Conservation (phyloP, 2,888 invertebrate species). For the Drosophila peninsularis region DNA sequence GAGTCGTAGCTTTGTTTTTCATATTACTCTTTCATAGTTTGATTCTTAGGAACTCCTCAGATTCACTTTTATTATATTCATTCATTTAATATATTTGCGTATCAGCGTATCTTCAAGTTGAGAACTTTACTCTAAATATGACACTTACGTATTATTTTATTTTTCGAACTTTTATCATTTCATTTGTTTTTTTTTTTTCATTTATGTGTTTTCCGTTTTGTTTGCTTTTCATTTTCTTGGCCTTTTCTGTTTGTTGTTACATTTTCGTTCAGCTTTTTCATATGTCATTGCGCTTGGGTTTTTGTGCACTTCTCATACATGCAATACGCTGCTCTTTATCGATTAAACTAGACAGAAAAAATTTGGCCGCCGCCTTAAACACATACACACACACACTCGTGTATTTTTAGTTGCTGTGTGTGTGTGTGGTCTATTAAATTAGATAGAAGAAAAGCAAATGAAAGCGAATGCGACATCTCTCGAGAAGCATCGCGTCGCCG, state of each 20-base stretch:
- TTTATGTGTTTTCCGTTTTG: conserved; percentile 22
- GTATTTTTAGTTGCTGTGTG: conserved; percentile 47
- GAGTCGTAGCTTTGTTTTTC: not conserved
- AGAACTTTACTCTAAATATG: not conserved
- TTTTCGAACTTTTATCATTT: conserved; percentile 21
- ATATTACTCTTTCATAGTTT: too few species aligned
- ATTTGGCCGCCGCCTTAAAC: conserved; percentile 52
- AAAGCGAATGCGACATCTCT: conserved; percentile 49
- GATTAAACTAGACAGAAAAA: conserved; percentile 64
- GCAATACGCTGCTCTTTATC: conserved; percentile 58
- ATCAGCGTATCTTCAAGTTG: not conserved
- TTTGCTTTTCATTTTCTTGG: conserved; percentile 18
- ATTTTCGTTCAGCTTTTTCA: conserved; percentile 17
- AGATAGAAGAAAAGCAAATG: conserved; percentile 28
- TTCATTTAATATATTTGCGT: not conserved
- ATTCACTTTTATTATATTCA: not conserved
- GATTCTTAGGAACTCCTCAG: not conserved
- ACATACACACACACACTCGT: conserved; percentile 7
- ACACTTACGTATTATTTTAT: conserved; percentile 9
- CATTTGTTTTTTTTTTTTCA: conserved; percentile 22
- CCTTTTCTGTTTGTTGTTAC: conserved; percentile 7
- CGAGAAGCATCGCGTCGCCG: conserved; percentile 11
- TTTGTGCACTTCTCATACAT: conserved; percentile 38
- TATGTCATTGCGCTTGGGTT: conserved; percentile 46
- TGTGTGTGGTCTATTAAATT: conserved; percentile 44